Evolutionary conservation across 2,113 vertebrate species (phyloP), one percentile per base, ranked within the genome.

Genomic region (Microcebus lehilahytsara): DNA sequence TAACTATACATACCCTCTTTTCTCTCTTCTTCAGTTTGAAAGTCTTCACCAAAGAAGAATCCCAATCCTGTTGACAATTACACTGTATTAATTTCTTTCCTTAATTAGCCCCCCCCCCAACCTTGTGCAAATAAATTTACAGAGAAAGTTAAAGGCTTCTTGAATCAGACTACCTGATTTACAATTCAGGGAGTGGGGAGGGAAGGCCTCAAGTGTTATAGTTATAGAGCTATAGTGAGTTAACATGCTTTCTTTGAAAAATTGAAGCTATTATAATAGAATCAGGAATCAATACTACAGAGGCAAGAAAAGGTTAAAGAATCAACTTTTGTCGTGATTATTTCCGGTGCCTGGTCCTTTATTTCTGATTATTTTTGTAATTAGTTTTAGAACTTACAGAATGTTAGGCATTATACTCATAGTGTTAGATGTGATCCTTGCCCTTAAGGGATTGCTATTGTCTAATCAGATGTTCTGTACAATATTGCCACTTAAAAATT

Each of bases 1-100:
- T n/a, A n/a, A n/a, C n/a, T n/a, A n/a, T n/a, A n/a, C n/a, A n/a
- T n/a, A n/a, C n/a, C 98, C 99, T 98, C 97, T 99, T 99, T 98
- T 99, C 99, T 95, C 99, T 99, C 95, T 99, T 99, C 98, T 99
- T 99, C 91, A 99, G 98, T 40, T 99, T 99, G 91, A 99, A 99
- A 67, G 99, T 99, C 98, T 99, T 99, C 96, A 99, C 98, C 80
- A 98, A 87, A 49, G 99, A 99, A 69, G 99, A 99, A 98, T 99
- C 99, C 99, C 99, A 99, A 94, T 99, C 99, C 99, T 99, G 98
- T 56, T 96, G 95, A 96, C 81, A 98, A 98, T 95, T 4, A 97
- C 22, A 98, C 6, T 80, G 60, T 64, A 95, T 98, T 97, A 98
- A 84, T 95, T 89, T 96, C 23, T 93, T 85, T 93, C 64, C 95